A percentile compares a stretch with the other conserved stretches of the same genome.
Conservation (phyloP, 1,140 invertebrate species). For the Sminthurides bifidus region DNA sequence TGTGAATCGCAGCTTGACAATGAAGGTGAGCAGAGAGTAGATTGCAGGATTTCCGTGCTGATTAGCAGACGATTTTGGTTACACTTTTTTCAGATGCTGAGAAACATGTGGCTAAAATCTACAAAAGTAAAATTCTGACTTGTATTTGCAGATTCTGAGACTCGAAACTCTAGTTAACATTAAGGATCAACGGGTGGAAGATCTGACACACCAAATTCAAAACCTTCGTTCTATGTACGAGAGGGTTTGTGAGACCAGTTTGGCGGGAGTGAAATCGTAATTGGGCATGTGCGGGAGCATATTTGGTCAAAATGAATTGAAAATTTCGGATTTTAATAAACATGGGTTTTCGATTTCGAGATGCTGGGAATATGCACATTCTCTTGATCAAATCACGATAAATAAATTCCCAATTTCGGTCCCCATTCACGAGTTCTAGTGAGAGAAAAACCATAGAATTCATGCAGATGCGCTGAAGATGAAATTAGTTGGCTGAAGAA, state of each 20-base stretch:
- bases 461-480: too few species aligned
- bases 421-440: too few species aligned
- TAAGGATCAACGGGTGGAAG: slow-evolving; percentile 26
- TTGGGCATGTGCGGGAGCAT: too few species aligned
- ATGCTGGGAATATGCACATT: too few species aligned
- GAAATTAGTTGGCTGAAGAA: too few species aligned
- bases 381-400: too few species aligned
- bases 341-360: too few species aligned
- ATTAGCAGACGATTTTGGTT: not conserved
- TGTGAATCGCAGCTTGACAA: slow-evolving; percentile 1
- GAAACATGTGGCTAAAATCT: not conserved
- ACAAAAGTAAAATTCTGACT: not conserved
- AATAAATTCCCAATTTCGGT: too few species aligned
- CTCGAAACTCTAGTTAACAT: slow-evolving; percentile 20
- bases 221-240: slow-evolving; percentile 17
- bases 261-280: not conserved
- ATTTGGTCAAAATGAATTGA: too few species aligned
- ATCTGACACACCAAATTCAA: slow-evolving; percentile 21
- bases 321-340: too few species aligned
- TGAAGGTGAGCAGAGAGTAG: slow-evolving; percentile 13
- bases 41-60: not conserved
- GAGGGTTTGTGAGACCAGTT: slow-evolving; percentile 3
- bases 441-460: too few species aligned
- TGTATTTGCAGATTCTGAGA: slow-evolving; percentile 9
- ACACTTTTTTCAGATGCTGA: not conserved